Evolutionary conservation across 2,888 invertebrate species (phyloP).

Genomic region (Fissipunctia ypsillon): DNA sequence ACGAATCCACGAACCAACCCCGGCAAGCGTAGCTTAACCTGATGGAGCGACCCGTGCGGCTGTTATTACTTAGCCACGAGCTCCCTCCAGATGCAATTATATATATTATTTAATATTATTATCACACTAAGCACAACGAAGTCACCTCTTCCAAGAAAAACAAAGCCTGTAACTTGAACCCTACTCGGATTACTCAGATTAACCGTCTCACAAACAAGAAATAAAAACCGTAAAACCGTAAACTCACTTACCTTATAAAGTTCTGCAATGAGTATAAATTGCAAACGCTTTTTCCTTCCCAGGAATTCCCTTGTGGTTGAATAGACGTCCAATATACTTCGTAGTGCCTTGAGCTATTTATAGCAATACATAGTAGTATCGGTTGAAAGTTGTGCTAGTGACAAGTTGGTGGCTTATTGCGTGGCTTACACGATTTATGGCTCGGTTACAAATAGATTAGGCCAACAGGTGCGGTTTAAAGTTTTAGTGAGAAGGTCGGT

Average conservation of each 20-base stretch:
- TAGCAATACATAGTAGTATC: constrained; percentile 32
- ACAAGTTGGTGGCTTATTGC: constrained; percentile 56
- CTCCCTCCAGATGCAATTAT: too few relatives aligned
- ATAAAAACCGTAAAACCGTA: constrained; percentile 45
- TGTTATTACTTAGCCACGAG: too few relatives aligned
- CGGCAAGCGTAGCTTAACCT: too few relatives aligned
- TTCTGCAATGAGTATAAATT: constrained; percentile 58
- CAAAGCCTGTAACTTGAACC: not conserved
- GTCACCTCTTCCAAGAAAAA: not conserved
- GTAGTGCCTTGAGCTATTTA: constrained; percentile 43
- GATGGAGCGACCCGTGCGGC: too few relatives aligned
- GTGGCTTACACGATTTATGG: constrained; percentile 34
- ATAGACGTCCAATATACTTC: constrained; percentile 49
- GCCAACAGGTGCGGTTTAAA: constrained; percentile 45
- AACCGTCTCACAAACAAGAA: constrained; percentile 35
- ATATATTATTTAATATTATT: too few relatives aligned
- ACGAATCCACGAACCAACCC: too few relatives aligned
- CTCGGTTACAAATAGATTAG: constrained; percentile 36
- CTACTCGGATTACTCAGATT: constrained; percentile 24
- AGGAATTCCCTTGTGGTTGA: constrained; percentile 40
- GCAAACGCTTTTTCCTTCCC: constrained; percentile 48
- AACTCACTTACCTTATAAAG: constrained; percentile 49
- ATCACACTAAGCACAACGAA: not conserved
- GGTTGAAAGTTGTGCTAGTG: constrained; percentile 40
- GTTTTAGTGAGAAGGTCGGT: not conserved